phyloP scores from a whole-genome alignment of 1,140 invertebrate species.

The Galleria mellonella region DNA sequence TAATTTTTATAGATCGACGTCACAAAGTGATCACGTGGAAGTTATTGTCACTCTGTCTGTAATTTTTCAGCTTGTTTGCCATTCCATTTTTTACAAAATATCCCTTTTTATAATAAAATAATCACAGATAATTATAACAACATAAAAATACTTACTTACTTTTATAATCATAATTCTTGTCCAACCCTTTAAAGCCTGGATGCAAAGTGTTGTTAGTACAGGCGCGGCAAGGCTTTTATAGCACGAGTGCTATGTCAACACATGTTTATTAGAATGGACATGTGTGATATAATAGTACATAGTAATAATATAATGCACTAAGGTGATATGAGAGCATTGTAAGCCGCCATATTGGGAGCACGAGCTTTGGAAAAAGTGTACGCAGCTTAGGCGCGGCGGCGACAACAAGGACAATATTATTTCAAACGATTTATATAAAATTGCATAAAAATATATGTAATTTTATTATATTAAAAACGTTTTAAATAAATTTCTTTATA shows the following conservation, averaged over 20 bases:
- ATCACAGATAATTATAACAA: too few relatives aligned
- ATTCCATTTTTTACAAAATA: too few relatives aligned
- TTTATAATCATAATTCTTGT: conserved; percentile 45
- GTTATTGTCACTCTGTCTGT: too few relatives aligned
- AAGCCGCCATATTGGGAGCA: conserved; percentile 8
- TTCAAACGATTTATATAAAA: too few relatives aligned
- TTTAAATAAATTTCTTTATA: too few relatives aligned
- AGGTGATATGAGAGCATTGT: conserved; percentile 21
- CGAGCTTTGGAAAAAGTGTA: conserved; percentile 30
- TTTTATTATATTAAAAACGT: too few relatives aligned
- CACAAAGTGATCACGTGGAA: too few relatives aligned
- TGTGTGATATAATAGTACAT: conserved; percentile 17
- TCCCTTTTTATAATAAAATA: too few relatives aligned
- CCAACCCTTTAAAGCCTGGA: conserved; percentile 27
- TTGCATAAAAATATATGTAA: too few relatives aligned
- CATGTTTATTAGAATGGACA: conserved; percentile 24
- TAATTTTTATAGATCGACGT: too few relatives aligned
- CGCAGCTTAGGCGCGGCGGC: conserved; percentile 19
- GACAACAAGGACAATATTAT: conserved; percentile 20
- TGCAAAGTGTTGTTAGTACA: conserved; percentile 25
- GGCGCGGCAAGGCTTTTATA: conserved; percentile 44
- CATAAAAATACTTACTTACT: conserved; percentile 45
- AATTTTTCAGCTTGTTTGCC: too few relatives aligned
- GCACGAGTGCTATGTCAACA: conserved; percentile 14
- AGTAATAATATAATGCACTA: conserved; percentile 13